phyloP scores from a whole-genome alignment of 64 coral and sea anemone genomes.

The Stylophora pistillata region DNA sequence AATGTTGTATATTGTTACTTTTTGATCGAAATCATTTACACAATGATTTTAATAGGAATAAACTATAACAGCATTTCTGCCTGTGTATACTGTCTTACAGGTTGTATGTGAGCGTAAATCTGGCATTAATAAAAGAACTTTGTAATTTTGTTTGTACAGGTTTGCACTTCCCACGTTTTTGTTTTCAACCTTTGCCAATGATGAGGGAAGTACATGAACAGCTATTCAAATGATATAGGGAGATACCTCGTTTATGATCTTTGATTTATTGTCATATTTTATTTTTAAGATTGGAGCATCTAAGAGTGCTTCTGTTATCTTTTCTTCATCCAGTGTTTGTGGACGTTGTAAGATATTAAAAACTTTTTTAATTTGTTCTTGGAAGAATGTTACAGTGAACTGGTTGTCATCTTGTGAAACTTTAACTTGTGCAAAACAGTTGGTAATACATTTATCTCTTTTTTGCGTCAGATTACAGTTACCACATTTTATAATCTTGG shows the following conservation, averaged over 20 bases:
- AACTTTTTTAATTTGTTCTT: slow-evolving; percentile 48
- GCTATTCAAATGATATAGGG: too few relatives aligned
- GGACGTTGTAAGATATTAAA: slow-evolving; percentile 29
- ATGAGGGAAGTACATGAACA: too few relatives aligned
- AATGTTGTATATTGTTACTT: too few relatives aligned
- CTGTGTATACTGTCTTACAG: too few relatives aligned
- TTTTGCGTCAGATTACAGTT: slow-evolving; percentile 39
- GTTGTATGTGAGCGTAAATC: too few relatives aligned
- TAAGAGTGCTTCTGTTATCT: slow-evolving; percentile 47
- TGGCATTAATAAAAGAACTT: too few relatives aligned
- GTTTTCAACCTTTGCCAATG: too few relatives aligned
- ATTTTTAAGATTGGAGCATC: slow-evolving; percentile 38
- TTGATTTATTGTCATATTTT: slow-evolving; percentile 55
- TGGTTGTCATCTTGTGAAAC: slow-evolving; percentile 31
- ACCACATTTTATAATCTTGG: slow-evolving; percentile 25
- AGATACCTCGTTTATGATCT: slow-evolving; percentile 15
- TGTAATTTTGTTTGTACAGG: too few relatives aligned
- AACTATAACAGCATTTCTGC: too few relatives aligned
- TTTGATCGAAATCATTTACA: too few relatives aligned
- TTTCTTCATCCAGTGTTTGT: slow-evolving; percentile 32
- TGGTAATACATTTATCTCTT: slow-evolving; percentile 45
- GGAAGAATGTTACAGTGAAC: slow-evolving; percentile 40
- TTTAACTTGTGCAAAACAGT: slow-evolving; percentile 34
- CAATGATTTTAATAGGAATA: too few relatives aligned
- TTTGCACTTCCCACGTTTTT: too few relatives aligned